Percentiles rank a stretch among this genome's conserved stretches.
phyloP scores from a whole-genome alignment of 2,797 vertebrate species.

The Smutsia gigantea region DNA sequence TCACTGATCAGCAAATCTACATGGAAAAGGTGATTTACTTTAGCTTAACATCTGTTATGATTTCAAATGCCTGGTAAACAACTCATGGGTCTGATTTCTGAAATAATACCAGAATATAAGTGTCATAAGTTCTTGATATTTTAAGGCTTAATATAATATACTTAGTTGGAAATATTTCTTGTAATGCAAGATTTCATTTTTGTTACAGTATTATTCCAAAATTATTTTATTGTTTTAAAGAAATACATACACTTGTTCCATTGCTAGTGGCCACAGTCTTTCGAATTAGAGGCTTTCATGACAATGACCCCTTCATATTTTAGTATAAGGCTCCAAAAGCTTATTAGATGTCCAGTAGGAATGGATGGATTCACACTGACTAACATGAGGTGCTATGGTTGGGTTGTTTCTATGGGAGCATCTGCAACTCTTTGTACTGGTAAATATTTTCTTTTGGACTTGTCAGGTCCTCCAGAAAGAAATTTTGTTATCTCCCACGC shows the following conservation, averaged over 20 bases:
- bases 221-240: not conserved
- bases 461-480: not conserved
- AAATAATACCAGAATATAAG: not conserved
- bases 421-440: not conserved
- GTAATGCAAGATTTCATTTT: not conserved
- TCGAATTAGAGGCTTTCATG: not conserved
- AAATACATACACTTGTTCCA: not conserved
- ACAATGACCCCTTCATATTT: not conserved
- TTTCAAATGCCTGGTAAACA: not conserved
- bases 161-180: slow-evolving; percentile 2
- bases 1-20: not conserved
- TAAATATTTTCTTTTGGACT: not conserved
- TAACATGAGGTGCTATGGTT: not conserved
- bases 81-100: not conserved
- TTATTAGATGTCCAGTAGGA: not conserved
- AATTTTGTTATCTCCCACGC: not conserved
- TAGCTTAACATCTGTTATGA: not conserved
- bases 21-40: not conserved
- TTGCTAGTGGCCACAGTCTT: not conserved
- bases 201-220: not conserved
- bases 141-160: slow-evolving; percentile 1
- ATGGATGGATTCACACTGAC: not conserved
- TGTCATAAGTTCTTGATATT: not conserved
- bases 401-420: not conserved
- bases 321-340: not conserved